Conservation (phyloP, 2,888 invertebrate species). For the Oligia fasciuncula region DNA sequence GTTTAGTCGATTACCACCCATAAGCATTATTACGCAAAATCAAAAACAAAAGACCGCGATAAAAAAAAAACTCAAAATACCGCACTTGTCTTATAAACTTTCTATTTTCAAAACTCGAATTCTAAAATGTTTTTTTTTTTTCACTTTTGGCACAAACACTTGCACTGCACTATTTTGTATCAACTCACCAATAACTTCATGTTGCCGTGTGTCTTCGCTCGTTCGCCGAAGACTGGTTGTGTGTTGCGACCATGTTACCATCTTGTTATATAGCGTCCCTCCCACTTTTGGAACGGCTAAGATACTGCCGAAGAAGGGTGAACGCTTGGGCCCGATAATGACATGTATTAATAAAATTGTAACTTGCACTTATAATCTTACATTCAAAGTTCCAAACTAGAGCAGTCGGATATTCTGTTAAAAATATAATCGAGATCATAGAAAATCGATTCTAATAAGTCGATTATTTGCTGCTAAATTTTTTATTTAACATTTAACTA, state of each 20-base stretch:
- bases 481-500: constrained; percentile 46
- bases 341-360: constrained; percentile 79
- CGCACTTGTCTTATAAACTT: constrained; percentile 51
- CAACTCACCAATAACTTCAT: constrained; percentile 89
- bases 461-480: constrained; percentile 43
- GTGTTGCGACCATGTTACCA: constrained; percentile 74
- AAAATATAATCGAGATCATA: constrained; percentile 18
- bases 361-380: constrained; percentile 73
- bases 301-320: constrained; percentile 73
- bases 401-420: constrained; percentile 52
- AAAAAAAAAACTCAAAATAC: constrained; percentile 11
- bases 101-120: constrained; percentile 57
- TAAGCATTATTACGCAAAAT: background rate
- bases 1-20: constrained; percentile 26
- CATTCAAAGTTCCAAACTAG: constrained; percentile 60
- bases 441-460: constrained; percentile 45
- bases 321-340: constrained; percentile 77
- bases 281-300: constrained; percentile 78
- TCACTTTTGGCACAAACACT: constrained; percentile 69
- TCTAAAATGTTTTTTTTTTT: constrained; percentile 50
- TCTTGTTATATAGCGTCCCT: constrained; percentile 86
- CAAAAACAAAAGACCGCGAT: constrained; percentile 18
- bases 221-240: constrained; percentile 88
- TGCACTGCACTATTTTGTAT: constrained; percentile 68
- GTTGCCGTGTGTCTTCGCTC: constrained; percentile 86